Conservation (phyloP, 2,113 vertebrate species). For the Colinus virginianus region DNA sequence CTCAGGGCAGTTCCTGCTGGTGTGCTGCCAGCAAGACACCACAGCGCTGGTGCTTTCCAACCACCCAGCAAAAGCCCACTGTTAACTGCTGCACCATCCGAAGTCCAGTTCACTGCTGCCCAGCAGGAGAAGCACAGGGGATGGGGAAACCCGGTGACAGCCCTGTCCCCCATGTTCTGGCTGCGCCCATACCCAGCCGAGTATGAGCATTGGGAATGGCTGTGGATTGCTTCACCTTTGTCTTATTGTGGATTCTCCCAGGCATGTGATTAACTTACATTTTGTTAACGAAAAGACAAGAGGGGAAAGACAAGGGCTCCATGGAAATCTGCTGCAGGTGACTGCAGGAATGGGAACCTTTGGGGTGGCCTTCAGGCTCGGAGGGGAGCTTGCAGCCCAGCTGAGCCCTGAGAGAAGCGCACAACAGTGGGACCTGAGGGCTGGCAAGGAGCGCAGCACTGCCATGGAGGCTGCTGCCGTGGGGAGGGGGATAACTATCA, state of each 20-base stretch:
- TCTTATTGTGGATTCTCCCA: too few species aligned
- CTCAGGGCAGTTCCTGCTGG: too few species aligned
- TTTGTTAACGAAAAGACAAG: not conserved
- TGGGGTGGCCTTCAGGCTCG: not conserved
- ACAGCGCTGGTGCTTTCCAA: not conserved
- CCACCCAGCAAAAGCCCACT: not conserved
- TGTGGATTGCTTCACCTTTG: too few species aligned
- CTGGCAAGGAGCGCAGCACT: not conserved
- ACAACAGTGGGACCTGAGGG: not conserved
- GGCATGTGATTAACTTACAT: not conserved
- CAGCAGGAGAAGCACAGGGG: not conserved
- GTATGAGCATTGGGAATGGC: too few species aligned
- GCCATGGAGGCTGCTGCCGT: slow-evolving; percentile 20
- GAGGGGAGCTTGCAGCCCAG: not conserved
- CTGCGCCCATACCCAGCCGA: too few species aligned
- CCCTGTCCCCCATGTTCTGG: not conserved
- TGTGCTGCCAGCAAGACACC: not conserved
- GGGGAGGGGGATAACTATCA: slow-evolving; percentile 44
- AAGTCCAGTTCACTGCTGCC: not conserved
- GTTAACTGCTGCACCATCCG: not conserved
- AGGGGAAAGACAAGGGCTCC: slow-evolving; percentile 8
- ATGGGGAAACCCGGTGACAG: not conserved
- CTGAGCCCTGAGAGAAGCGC: too few species aligned
- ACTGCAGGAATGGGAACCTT: not conserved
- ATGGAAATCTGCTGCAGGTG: not conserved